phyloP scores from a whole-genome alignment of 2,113 vertebrate species.

The Cottus gobio region DNA sequence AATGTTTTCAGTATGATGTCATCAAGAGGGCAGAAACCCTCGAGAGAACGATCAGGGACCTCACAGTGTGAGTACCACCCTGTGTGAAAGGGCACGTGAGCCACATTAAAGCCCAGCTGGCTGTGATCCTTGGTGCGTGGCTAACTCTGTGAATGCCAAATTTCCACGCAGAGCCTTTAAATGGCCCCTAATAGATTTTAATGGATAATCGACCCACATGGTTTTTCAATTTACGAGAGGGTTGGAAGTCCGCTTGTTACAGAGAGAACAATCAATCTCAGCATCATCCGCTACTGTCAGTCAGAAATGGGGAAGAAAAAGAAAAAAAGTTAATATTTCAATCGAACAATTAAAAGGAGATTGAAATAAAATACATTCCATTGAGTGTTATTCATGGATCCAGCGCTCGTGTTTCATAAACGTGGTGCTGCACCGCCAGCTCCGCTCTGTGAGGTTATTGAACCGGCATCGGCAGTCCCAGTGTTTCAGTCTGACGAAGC shows the following conservation, averaged over 20 bases:
- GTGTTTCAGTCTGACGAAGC: slow-evolving; percentile 26
- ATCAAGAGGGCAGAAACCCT: slow-evolving; percentile 39
- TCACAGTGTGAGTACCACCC: slow-evolving; percentile 46
- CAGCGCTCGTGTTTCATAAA: slow-evolving; percentile 11
- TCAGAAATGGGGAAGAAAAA: background rate
- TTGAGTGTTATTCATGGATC: slow-evolving; percentile 4
- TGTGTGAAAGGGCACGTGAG: slow-evolving; percentile 56
- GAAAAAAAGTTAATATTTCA: background rate
- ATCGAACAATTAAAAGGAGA: background rate
- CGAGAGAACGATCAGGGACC: slow-evolving; percentile 22
- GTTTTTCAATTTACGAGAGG: slow-evolving; percentile 22
- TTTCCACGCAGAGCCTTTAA: slow-evolving; percentile 48
- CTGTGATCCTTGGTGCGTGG: slow-evolving; percentile 51
- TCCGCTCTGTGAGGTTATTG: slow-evolving; percentile 31
- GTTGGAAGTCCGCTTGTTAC: background rate
- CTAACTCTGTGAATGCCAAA: slow-evolving; percentile 59
- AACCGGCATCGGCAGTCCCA: slow-evolving; percentile 22
- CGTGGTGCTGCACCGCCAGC: background rate
- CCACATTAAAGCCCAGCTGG: slow-evolving; percentile 54
- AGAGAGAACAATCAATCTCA: slow-evolving; percentile 9
- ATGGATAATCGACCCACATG: slow-evolving; percentile 54
- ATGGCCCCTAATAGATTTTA: slow-evolving; percentile 53
- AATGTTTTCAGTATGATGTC: slow-evolving; percentile 34
- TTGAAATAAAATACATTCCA: background rate
- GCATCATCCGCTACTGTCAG: background rate